Conservation (phyloP, 1,140 invertebrate species). For the Acyrthosiphon pisum region DNA sequence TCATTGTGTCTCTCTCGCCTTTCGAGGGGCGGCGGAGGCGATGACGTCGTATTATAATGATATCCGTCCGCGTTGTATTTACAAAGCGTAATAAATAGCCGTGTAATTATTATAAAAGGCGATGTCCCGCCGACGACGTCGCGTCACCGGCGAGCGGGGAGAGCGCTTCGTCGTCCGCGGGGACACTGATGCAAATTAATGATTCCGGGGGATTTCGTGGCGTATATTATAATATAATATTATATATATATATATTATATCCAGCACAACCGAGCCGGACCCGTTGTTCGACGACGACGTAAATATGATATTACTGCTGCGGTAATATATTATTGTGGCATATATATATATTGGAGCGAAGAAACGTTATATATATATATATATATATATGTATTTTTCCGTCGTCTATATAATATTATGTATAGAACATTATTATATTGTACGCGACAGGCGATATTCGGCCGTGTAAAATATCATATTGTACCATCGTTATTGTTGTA, state of each 20-base stretch:
- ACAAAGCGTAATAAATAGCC: conserved; percentile 57
- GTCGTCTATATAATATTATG: background rate
- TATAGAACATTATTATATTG: background rate
- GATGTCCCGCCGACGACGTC: background rate
- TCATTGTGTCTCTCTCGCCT: conserved; percentile 37
- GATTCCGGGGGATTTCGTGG: conserved; percentile 37
- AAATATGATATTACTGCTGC: conserved; percentile 24
- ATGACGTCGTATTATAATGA: conserved; percentile 50
- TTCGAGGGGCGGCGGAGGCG: conserved; percentile 19
- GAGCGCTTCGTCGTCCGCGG: background rate
- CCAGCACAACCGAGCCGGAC: background rate
- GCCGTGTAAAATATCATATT: conserved; percentile 15
- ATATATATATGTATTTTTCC: background rate
- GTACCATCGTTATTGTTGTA: background rate
- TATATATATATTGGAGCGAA: background rate
- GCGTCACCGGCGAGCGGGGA: background rate
- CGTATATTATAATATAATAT: conserved; percentile 1
- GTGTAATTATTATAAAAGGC: conserved; percentile 57
- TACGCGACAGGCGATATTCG: background rate
- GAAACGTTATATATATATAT: background rate
- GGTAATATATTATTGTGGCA: background rate
- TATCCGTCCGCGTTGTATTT: conserved; percentile 53
- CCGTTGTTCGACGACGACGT: conserved; percentile 18
- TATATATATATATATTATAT: background rate
- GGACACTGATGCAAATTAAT: conserved; percentile 56